Base-by-base conservation (phyloP, 2,888 invertebrate genomes). In the Pseudanteris insignis region DNA sequence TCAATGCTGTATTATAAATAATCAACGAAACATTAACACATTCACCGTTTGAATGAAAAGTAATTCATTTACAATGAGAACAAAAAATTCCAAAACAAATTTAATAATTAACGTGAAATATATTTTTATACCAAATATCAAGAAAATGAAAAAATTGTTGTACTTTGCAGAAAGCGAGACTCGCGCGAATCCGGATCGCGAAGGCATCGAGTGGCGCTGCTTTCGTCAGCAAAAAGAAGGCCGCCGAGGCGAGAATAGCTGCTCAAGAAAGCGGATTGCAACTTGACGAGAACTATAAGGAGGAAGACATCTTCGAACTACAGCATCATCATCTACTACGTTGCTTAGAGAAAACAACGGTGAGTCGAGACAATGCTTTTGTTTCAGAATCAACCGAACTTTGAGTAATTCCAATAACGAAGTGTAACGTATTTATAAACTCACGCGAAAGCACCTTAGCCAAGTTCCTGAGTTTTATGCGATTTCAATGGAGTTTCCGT, bases 161-260 rank as follows among this genome's bases (percentile, higher is more conserved):
- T n/a, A 18, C 6, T 18, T 88, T 88, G 32, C 88, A 99, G 99
- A 98, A 98, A 94, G 98, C 99, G 18, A 90, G 99, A 53, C 86
- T 98, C 80, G 97, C 98, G 24, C 89, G 99, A 63, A 99, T 99
- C 76, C 90, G 96, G 61, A 97, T 99, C 80, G 98, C 98, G 47
- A 99, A 99, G 81, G 98, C 97, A 46, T 98, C 98, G 1, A 96
- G 96, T 10, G 97, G 98, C 2, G 98, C 97, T 2, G 98, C 98
- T 1, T 96, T 99, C 81, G 95, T 98, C 68, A 93, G 89, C 79
- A 97, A 97, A 85, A 99, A 99, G 87, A 97, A 97, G 81, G 96
- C 97, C 1, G 96, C 96, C 1, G 98, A 99, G 78, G 96, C 95
- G 1, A 85, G 96, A 34, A 85, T 96, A 73, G 94, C 94, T 44